Conservation (phyloP, 2,113 vertebrate species). For the Columba livia region DNA sequence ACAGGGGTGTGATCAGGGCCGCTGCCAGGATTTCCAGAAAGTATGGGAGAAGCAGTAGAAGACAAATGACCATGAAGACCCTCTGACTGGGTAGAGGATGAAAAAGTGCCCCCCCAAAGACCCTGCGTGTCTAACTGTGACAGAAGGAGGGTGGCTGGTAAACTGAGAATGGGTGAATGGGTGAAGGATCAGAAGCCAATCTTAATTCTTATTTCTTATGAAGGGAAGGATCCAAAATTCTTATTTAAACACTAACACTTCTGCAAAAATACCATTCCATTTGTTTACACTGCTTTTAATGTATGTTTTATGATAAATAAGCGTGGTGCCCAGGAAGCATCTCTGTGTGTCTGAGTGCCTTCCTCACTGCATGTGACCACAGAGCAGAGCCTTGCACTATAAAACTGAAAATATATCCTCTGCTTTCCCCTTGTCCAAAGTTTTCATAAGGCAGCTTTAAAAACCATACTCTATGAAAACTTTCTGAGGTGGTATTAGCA, state of each 20-base stretch:
- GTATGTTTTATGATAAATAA: neutral
- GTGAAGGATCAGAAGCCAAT: neutral
- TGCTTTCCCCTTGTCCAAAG: neutral
- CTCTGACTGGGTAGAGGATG: neutral
- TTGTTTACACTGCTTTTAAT: neutral
- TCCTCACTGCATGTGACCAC: neutral
- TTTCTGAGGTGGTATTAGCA: constrained; percentile 18
- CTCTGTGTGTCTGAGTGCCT: neutral
- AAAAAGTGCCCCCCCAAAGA: neutral
- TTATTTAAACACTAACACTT: neutral
- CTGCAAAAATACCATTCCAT: neutral
- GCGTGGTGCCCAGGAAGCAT: neutral
- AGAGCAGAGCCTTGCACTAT: neutral
- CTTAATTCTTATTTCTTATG: neutral
- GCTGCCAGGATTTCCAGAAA: neutral
- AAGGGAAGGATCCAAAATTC: neutral
- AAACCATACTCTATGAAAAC: neutral
- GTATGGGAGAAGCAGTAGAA: neutral
- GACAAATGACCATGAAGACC: neutral
- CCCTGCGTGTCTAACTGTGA: neutral
- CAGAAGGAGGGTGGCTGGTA: neutral
- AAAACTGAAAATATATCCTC: neutral
- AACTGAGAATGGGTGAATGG: neutral
- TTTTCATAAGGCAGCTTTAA: constrained; percentile 14
- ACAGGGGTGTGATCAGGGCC: neutral